Conservation (phyloP, 2,797 vertebrate species). For the Hippocampus kuda region DNA sequence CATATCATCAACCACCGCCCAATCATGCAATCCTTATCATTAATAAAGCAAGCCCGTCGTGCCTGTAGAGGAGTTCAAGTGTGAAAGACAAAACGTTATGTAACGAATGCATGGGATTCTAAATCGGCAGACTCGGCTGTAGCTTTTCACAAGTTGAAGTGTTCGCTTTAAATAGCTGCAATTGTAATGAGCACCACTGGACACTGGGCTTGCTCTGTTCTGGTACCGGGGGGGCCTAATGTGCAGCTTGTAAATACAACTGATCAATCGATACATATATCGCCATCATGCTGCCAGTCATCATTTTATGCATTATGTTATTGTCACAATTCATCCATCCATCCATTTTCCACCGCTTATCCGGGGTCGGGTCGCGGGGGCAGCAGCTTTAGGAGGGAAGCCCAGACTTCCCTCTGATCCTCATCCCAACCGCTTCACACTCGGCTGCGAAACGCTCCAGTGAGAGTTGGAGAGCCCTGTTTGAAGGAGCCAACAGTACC, state of each 20-base stretch:
- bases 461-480: too few relatives aligned
- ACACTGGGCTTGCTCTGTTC: constrained; percentile 39
- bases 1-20: constrained; percentile 24
- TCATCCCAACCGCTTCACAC: too few relatives aligned
- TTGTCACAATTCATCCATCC: too few relatives aligned
- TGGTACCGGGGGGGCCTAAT: constrained; percentile 21
- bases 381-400: too few relatives aligned
- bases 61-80: constrained; percentile 52
- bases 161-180: constrained; percentile 54
- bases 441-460: too few relatives aligned
- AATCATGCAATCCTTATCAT: constrained; percentile 57
- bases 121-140: constrained; percentile 53
- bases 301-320: background rate
- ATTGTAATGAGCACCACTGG: constrained; percentile 46
- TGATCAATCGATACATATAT: background rate
- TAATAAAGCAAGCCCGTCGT: constrained; percentile 58
- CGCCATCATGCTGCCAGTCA: background rate
- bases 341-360: too few relatives aligned
- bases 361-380: too few relatives aligned
- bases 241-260: constrained; percentile 12
- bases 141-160: constrained; percentile 58
- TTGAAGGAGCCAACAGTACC: too few relatives aligned
- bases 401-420: too few relatives aligned
- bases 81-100: constrained; percentile 63
- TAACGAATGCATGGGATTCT: constrained; percentile 64